Evolutionary conservation across 2,113 vertebrate genomes (phyloP), one percentile per base, ranked within the genome.

Genomic region (Phaethon lepturus): DNA sequence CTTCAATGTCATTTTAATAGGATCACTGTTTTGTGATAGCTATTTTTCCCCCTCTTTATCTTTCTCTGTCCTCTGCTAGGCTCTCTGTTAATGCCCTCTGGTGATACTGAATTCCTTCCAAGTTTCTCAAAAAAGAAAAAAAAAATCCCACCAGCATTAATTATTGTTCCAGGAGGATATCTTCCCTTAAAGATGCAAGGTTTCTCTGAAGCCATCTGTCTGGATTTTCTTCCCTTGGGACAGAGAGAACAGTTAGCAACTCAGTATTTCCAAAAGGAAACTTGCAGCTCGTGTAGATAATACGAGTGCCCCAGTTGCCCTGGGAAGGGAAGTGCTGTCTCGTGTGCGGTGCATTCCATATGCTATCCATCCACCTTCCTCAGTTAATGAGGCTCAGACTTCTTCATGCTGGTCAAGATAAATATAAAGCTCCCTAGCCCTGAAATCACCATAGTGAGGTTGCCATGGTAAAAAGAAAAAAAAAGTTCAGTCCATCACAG

Each of bases 1-100:
- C 75, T 95, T 95, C 93, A 94, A 38, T 92, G 92, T 92, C 88
- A 95, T 93, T 96, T 97, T 95, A 96, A 94, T 95, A 92, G 94
- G 75, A 96, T 95, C 79, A 71, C 63, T 91, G 85, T 66, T 93
- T 95, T 93, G 82, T 86, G 76, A n/a, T 60, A 80, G 88, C 80
- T 93, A 66, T 90, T 94, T 91, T 93, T 68, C 26, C 17, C 56
- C 47, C 35, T 81, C 87, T 92, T 94, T 95, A 92, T 94, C 92
- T 95, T 85, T 79, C 76, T 85, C 88, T 92, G 76, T 95, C 90
- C 88, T 96, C 74, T 92, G 78, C 74, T 49, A 95, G 64, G 86
- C 92, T 96, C 84, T 91, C 77, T 88, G 84, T 93, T 91, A 97
- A 95, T 96, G 86, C 93, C 95, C 93, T 97, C 92, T 93, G 88